A percentile compares a stretch with the other conserved stretches of the same genome.
These are phyloP conservation scores for Oncorhynchus kisutch DNA, from an alignment of 2,113 vertebrate species.

Conservation along the genomic window DNA sequence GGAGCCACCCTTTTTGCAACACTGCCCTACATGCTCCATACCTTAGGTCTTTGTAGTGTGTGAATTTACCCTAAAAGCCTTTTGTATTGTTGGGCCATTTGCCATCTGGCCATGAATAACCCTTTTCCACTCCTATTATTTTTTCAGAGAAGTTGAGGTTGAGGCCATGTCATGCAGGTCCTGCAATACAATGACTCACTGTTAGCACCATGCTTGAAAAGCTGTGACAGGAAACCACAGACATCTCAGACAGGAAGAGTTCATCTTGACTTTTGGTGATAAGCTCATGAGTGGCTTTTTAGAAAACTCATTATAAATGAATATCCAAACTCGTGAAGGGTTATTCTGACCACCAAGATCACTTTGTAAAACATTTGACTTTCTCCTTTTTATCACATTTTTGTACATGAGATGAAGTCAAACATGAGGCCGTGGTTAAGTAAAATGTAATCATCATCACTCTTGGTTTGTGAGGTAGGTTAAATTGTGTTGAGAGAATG, in stretches of 20 bases:
- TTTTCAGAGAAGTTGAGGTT: too few species aligned
- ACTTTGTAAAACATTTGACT: background rate
- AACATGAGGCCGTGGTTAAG: background rate
- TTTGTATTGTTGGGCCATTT: too few species aligned
- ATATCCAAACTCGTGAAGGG: background rate
- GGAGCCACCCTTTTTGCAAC: too few species aligned
- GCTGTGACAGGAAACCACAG: constrained; percentile 1
- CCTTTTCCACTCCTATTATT: too few species aligned
- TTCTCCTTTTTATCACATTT: background rate
- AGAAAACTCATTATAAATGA: background rate
- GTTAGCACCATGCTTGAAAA: background rate
- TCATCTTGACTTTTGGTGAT: background rate
- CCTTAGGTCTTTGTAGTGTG: too few species aligned
- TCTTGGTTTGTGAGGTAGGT: background rate
- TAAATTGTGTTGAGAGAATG: background rate
- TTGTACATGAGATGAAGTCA: background rate
- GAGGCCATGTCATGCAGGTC: too few species aligned
- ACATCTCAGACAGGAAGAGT: background rate
- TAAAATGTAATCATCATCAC: background rate
- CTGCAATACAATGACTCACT: too few species aligned
- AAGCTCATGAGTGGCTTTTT: background rate
- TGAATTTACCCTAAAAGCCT: too few species aligned
- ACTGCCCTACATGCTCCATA: too few species aligned
- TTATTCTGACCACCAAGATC: background rate
- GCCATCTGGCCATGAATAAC: too few species aligned